Evolutionary conservation across 2,113 vertebrate genomes (phyloP), one percentile per base, ranked within the genome.

Genomic region (Chloebia gouldiae): DNA sequence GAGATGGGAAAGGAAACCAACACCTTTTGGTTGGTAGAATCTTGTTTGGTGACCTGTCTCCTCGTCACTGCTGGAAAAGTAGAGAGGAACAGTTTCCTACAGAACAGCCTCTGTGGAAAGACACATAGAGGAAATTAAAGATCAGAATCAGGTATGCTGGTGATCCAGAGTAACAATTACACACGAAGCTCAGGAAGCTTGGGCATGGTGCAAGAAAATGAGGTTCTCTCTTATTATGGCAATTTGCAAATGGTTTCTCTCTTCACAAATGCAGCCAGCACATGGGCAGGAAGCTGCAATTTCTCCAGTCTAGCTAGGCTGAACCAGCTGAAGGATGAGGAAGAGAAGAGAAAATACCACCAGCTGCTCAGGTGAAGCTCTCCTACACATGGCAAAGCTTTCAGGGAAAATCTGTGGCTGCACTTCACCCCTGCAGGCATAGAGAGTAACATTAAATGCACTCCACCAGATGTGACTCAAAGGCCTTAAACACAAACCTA

Each of bases 21-120:
- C 39, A 60, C 8, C 31, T 53, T 76, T 49, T 64, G 47, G 31
- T 56, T 64, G 39, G 51, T 71, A 79, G 57, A 90, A 70, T 85
- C 65, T 93, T 85, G 84, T 90, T 40, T 64, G 30, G 28, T 89
- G 70, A 84, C 65, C 51, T 60, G 60, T 35, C 49, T 91, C 73
- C 61, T 87, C 56, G 72, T 39, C 72, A 78, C 31, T 91, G 70
- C 69, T 92, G 78, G 61, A 84, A 87, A 95, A 93, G 49, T 44
- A 90, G 69, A 95, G 37, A 54, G 33, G 69, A 91, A 75, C 12
- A 71, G 63, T 88, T 92, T 80, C 71, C 60, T 88, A 93, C 61
- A 78, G 49, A 95, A 66, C 72, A 75, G 56, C 49, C 65, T 89
- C 73, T 95, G 87, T 75, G 65, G 81, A 90, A 94, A 84, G 70